Evolutionary conservation across 2,888 invertebrate species (phyloP).

Genomic region (Meiosimyza platycephala): DNA sequence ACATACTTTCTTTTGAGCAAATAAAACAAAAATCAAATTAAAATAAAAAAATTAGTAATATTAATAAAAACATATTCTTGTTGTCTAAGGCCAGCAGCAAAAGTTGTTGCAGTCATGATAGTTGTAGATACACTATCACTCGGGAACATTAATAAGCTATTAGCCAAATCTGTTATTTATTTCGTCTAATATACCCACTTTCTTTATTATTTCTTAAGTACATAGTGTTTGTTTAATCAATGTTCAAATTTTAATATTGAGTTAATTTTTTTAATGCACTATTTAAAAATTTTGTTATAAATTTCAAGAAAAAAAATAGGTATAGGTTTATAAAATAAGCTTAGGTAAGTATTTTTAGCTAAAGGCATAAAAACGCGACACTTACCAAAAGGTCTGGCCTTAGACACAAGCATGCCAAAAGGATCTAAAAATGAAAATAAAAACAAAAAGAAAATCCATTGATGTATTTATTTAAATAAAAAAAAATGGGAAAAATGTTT

Average conservation of each 20-base stretch:
- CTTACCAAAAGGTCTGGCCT: slow-evolving; percentile 81
- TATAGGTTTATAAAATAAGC: slow-evolving; percentile 23
- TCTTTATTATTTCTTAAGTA: too few relatives aligned
- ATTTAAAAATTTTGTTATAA: slow-evolving; percentile 4
- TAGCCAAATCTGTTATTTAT: too few relatives aligned
- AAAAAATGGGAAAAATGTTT: slow-evolving; percentile 10
- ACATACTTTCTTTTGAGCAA: slow-evolving; percentile 15
- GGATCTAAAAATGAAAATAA: slow-evolving; percentile 74
- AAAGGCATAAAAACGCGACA: slow-evolving; percentile 64
- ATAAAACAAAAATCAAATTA: neutral
- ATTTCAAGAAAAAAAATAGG: slow-evolving; percentile 21
- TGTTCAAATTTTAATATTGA: neutral
- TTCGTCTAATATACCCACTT: too few relatives aligned
- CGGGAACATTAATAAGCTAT: neutral
- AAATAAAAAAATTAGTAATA: slow-evolving; percentile 12
- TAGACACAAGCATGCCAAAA: slow-evolving; percentile 81
- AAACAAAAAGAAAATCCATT: slow-evolving; percentile 44
- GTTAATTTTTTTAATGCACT: slow-evolving; percentile 26
- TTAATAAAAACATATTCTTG: slow-evolving; percentile 49
- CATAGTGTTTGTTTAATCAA: too few relatives aligned
- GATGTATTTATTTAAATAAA: slow-evolving; percentile 28
- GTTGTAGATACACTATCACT: slow-evolving; percentile 32
- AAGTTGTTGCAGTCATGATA: slow-evolving; percentile 46
- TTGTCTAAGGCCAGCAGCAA: slow-evolving; percentile 66
- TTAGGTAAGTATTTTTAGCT: slow-evolving; percentile 35